These are phyloP conservation scores for Aleiodes alternator DNA, from an alignment of 2,888 invertebrate genomes.

Conservation along the genomic window DNA sequence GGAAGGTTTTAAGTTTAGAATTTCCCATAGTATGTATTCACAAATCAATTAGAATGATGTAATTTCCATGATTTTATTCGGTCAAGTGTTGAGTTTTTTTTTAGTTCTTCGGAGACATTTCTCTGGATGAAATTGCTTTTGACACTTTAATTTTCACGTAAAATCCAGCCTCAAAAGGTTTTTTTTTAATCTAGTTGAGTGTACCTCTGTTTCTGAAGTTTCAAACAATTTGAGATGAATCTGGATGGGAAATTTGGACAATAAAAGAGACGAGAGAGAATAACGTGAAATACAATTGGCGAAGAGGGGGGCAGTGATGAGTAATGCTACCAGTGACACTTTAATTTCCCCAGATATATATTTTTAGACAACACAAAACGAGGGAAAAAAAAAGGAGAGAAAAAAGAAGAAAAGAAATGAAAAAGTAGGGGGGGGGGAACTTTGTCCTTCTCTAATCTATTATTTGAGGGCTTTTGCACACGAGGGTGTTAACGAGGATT, in stretches of 20 bases:
- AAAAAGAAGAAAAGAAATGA: slow-evolving; percentile 22
- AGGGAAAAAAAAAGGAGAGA: slow-evolving; percentile 23
- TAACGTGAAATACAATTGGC: slow-evolving; percentile 12
- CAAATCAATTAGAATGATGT: background rate
- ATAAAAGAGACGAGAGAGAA: background rate
- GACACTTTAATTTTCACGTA: no score
- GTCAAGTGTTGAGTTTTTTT: background rate
- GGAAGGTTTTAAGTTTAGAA: background rate
- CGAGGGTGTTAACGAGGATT: slow-evolving; percentile 65
- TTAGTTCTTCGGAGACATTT: no score
- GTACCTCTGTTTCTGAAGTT: slow-evolving; percentile 53
- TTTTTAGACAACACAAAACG: slow-evolving; percentile 35
- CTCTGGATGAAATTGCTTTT: no score
- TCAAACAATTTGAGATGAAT: slow-evolving; percentile 44
- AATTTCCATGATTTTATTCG: background rate
- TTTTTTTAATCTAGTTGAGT: slow-evolving; percentile 44
- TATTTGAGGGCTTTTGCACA: slow-evolving; percentile 58
- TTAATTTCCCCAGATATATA: slow-evolving; percentile 34
- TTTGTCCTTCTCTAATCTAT: slow-evolving; percentile 56
- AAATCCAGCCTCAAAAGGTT: no score
- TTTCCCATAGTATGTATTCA: slow-evolving; percentile 7
- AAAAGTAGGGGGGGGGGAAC: slow-evolving; percentile 25
- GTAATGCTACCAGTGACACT: slow-evolving; percentile 31
- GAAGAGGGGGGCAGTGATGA: slow-evolving; percentile 10
- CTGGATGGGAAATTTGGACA: slow-evolving; percentile 20